Percentiles rank a stretch among this genome's conserved stretches.
These are phyloP conservation scores for Lasaia peninsularis DNA, from an alignment of 1,140 invertebrate species.

Conservation along the genomic window DNA sequence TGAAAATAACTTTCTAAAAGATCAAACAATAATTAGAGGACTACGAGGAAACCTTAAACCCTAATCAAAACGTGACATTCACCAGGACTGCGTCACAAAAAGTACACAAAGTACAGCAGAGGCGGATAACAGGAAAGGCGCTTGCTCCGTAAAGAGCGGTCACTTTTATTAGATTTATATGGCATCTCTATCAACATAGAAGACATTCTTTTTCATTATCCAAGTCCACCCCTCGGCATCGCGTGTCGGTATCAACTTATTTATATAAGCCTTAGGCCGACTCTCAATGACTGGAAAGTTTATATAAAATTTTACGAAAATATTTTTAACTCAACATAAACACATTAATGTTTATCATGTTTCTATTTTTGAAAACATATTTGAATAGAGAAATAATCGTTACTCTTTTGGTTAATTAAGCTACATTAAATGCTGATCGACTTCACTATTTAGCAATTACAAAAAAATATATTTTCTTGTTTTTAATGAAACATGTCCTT, in stretches of 20 bases:
- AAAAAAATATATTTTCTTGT: no score
- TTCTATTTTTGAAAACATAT: no score
- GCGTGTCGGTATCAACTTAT: conserved; percentile 30
- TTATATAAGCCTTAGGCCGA: conserved; percentile 18
- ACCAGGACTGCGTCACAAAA: conserved; percentile 13
- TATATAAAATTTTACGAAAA: no score
- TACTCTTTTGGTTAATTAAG: no score
- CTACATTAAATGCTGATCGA: no score
- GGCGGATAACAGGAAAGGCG: neutral
- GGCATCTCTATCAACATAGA: conserved; percentile 33
- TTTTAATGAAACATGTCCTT: no score
- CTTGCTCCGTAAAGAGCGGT: conserved; percentile 21
- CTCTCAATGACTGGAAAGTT: conserved; percentile 11
- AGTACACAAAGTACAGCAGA: conserved; percentile 11
- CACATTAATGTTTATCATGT: no score
- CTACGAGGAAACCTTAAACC: neutral
- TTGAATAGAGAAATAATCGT: no score
- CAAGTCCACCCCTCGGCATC: conserved; percentile 29
- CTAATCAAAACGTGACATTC: conserved; percentile 1
- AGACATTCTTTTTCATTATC: conserved; percentile 40
- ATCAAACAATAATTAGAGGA: neutral
- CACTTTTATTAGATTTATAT: conserved; percentile 32
- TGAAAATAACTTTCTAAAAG: neutral
- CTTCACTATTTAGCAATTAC: no score
- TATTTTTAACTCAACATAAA: no score